Evolutionary conservation across 2,888 invertebrate genomes (phyloP).

Genomic region (Parnassius mnemosyne): DNA sequence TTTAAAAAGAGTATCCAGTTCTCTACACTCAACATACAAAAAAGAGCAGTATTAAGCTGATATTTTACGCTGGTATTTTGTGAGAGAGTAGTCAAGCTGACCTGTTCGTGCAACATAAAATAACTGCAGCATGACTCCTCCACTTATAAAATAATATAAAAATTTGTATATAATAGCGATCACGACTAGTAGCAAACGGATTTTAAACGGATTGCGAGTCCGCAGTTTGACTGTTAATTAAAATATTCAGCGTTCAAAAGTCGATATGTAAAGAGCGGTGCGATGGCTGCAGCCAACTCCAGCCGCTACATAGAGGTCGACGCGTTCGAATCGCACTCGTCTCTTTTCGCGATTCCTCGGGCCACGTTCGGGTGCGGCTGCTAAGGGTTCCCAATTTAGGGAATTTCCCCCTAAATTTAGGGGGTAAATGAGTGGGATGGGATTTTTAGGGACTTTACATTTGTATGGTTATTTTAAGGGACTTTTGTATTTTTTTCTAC

Average conservation of each 20-base stretch:
- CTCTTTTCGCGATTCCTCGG: background rate
- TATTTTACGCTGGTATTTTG: too few species aligned
- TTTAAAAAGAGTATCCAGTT: too few species aligned
- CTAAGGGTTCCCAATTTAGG: background rate
- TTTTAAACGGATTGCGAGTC: too few species aligned
- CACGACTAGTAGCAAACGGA: too few species aligned
- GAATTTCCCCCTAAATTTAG: background rate
- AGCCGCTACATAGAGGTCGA: background rate
- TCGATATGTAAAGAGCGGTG: constrained; percentile 5
- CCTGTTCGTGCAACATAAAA: too few species aligned
- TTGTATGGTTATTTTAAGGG: background rate
- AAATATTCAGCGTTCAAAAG: constrained; percentile 7
- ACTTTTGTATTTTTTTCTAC: background rate
- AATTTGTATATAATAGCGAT: too few species aligned
- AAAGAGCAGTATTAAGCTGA: too few species aligned
- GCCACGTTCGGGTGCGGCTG: background rate
- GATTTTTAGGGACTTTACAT: background rate
- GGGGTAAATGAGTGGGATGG: background rate
- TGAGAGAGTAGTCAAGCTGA: too few species aligned
- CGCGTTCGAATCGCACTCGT: background rate
- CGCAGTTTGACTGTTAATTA: constrained; percentile 4
- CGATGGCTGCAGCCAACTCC: background rate
- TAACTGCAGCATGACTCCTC: too few species aligned
- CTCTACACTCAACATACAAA: too few species aligned
- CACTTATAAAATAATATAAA: too few species aligned